Evolutionary conservation across 1,140 invertebrate genomes (phyloP).

Genomic region (Drosophila lini): DNA sequence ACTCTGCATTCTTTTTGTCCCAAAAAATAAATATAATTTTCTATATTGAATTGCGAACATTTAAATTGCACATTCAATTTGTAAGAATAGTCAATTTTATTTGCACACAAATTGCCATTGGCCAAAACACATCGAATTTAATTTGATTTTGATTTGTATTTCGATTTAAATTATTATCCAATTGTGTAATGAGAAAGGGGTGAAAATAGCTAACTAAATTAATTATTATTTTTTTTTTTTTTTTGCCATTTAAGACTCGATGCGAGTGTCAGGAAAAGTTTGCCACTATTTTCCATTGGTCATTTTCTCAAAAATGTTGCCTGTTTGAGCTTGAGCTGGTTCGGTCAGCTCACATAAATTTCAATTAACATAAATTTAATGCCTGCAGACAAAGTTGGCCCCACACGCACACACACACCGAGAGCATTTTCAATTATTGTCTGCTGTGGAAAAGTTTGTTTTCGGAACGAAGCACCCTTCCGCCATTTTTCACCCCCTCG

Average conservation of each 20-base stretch:
- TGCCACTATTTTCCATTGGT: conserved; percentile 10
- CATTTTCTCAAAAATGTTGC: conserved; percentile 31
- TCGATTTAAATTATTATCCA: conserved; percentile 16
- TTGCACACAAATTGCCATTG: conserved; percentile 13
- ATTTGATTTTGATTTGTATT: conserved; percentile 34
- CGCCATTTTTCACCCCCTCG: conserved; percentile 9
- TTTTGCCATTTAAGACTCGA: conserved; percentile 7
- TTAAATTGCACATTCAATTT: neutral
- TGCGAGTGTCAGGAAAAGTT: conserved; percentile 24
- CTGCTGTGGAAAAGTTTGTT: conserved; percentile 57
- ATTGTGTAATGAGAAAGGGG: conserved; percentile 3
- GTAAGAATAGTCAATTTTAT: neutral
- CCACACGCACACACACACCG: conserved; percentile 1
- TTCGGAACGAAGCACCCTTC: conserved; percentile 2
- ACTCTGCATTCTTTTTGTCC: neutral
- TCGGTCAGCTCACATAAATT: conserved; percentile 64
- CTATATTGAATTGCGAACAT: neutral
- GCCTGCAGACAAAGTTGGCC: conserved; percentile 59
- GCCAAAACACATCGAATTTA: conserved; percentile 13
- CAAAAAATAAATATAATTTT: neutral
- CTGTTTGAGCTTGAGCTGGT: conserved; percentile 26
- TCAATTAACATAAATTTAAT: conserved; percentile 81
- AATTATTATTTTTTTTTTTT: neutral
- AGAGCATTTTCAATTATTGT: conserved; percentile 76
- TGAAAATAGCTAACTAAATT: neutral